Evolutionary conservation across 2,888 invertebrate species (phyloP), one percentile per base, ranked within the genome.

Genomic region (Drosophila siamana): DNA sequence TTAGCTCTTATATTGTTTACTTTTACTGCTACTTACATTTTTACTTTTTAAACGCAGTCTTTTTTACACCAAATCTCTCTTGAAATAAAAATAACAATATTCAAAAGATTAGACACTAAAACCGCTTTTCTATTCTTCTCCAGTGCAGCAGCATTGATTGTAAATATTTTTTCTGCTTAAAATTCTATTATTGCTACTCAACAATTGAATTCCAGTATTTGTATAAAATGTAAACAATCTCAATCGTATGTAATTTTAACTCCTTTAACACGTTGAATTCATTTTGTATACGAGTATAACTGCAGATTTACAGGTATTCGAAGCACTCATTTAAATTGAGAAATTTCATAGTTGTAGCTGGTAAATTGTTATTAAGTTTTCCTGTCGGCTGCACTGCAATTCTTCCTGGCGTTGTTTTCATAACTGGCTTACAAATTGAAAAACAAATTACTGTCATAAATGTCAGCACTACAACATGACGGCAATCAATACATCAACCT

Each of bases 391-490:
- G 26, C 15, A 55, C 33, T 38, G 38, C 19, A 40, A 40, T 69
- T 68, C 44, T 50, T 47, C 30, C 46, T 33, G 38, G 8, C 30
- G 43, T 43, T 67, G 62, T 77, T 72, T 62, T 60, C 41, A 44
- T 46, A 57, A 63, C 68, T 72, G 55, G 71, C 70, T 79, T 66
- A 88, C 86, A 83, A 88, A 88, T 83, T 83, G 74, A 69, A 83
- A 88, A 88, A 86, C 83, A 83, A 83, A 83, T 83, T 83, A 83
- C 83, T 88, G 88, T 83, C 83, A 83, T 83, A 83, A 86, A 82
- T 69, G 83, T 88, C 83, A 88, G 70, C 86, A 88, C 82, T 83
- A 80, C 83, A 77, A 83, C 72, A 65, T 70, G 80, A 79, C 86
- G 77, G 72, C 83, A 82, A 86, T 88, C 83, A 79, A 83, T 87